A percentile compares a stretch with the other conserved stretches of the same genome.
Conservation (phyloP, 2,888 invertebrate species). For the Anorthoa munda region DNA sequence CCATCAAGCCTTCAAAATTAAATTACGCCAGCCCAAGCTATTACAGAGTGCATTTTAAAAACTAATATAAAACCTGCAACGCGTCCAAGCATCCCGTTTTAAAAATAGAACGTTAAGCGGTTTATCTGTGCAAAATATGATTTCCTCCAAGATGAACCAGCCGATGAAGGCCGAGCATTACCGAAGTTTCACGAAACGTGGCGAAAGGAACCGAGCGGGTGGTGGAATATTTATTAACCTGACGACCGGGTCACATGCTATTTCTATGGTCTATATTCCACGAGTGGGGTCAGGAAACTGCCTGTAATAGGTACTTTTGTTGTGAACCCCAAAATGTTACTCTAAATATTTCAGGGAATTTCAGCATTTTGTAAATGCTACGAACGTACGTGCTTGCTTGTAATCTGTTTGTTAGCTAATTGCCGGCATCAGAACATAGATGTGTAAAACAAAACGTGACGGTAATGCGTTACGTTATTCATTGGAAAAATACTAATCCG, state of each 20-base stretch:
- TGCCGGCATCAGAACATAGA: background rate
- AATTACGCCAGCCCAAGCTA: too few species aligned
- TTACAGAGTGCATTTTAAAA: too few species aligned
- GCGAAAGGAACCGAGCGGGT: slow-evolving; percentile 34
- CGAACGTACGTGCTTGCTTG: slow-evolving; percentile 25
- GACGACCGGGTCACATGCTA: slow-evolving; percentile 62
- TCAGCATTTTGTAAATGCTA: slow-evolving; percentile 10
- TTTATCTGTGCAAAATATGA: background rate
- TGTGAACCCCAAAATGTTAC: slow-evolving; percentile 48
- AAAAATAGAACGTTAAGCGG: too few species aligned
- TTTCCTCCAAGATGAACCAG: slow-evolving; percentile 33
- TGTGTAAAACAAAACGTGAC: background rate
- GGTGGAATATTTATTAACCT: slow-evolving; percentile 62
- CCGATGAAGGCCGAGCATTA: slow-evolving; percentile 24
- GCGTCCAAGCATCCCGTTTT: too few species aligned
- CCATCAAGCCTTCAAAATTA: too few species aligned
- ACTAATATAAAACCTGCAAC: too few species aligned
- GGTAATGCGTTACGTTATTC: too few species aligned
- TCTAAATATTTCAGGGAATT: slow-evolving; percentile 18
- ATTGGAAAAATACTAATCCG: too few species aligned
- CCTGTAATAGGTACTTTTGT: slow-evolving; percentile 66
- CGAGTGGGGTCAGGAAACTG: slow-evolving; percentile 65
- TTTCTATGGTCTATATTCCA: slow-evolving; percentile 66
- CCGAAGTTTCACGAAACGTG: slow-evolving; percentile 39
- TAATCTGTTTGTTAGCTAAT: slow-evolving; percentile 20